Evolutionary conservation across 1,140 invertebrate species (phyloP).

Genomic region (Heliconius eleuchia): DNA sequence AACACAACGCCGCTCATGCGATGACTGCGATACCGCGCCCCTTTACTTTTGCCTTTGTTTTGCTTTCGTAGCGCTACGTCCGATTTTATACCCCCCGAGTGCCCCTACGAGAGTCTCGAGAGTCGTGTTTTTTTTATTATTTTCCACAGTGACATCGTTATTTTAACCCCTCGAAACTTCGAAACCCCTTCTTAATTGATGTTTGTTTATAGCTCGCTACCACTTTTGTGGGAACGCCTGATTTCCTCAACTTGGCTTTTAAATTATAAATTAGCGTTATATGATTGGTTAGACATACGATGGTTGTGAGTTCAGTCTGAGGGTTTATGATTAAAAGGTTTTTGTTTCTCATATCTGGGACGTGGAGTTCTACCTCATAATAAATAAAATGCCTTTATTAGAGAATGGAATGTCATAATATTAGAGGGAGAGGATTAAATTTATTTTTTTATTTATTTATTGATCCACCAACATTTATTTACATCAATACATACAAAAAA

Average conservation of each 20-base stretch:
- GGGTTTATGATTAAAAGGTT: neutral
- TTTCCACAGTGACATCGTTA: slow-evolving; percentile 44
- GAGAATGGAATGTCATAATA: too few species aligned
- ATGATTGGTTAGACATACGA: neutral
- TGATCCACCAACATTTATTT: too few species aligned
- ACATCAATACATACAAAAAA: too few species aligned
- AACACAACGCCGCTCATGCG: slow-evolving; percentile 37
- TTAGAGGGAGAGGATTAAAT: too few species aligned
- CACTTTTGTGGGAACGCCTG: slow-evolving; percentile 15
- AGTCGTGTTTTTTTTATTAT: slow-evolving; percentile 38
- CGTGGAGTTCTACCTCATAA: too few species aligned
- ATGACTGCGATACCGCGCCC: slow-evolving; percentile 44
- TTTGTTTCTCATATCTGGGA: too few species aligned
- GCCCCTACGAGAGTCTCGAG: slow-evolving; percentile 8
- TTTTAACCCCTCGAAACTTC: slow-evolving; percentile 42
- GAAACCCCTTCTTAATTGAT: slow-evolving; percentile 18
- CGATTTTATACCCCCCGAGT: slow-evolving; percentile 40
- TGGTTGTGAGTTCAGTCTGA: neutral
- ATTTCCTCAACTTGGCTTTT: neutral
- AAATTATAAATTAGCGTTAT: slow-evolving; percentile 14
- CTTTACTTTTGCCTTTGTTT: slow-evolving; percentile 44
- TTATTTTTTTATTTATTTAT: too few species aligned
- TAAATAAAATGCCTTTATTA: too few species aligned
- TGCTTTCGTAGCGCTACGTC: slow-evolving; percentile 42
- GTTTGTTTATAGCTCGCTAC: slow-evolving; percentile 18